Percentiles rank a stretch among this genome's conserved stretches.
phyloP scores from a whole-genome alignment of 1,140 invertebrate genomes.

The Geopemphigus sp. region DNA sequence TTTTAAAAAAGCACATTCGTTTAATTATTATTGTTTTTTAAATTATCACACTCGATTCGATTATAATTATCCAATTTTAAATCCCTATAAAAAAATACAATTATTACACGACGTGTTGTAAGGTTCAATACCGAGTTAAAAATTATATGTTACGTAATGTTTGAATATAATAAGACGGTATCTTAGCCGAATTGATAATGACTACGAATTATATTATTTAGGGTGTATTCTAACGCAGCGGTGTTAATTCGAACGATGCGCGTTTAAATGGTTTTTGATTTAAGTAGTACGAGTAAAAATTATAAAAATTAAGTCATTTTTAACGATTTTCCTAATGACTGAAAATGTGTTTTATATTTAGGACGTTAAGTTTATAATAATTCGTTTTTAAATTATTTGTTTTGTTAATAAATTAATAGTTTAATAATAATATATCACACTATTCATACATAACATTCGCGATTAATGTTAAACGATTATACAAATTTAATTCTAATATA shows the following conservation, averaged over 20 bases:
- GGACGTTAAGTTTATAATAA: constrained; percentile 29
- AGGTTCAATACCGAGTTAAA: not conserved
- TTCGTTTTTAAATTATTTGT: constrained; percentile 21
- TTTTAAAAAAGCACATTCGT: constrained; percentile 37
- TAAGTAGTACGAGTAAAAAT: constrained; percentile 14
- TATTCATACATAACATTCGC: constrained; percentile 45
- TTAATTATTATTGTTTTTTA: constrained; percentile 16
- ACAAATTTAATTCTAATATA: constrained; percentile 46
- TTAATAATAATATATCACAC: constrained; percentile 38
- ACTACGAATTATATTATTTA: constrained; percentile 7
- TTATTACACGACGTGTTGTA: not conserved
- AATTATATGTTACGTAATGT: constrained; percentile 30
- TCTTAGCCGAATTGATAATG: not conserved
- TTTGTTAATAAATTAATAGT: constrained; percentile 50
- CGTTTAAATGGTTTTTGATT: too few relatives aligned
- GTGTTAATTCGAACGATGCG: constrained; percentile 44
- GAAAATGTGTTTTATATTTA: constrained; percentile 35
- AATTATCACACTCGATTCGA: constrained; percentile 22
- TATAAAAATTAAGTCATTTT: constrained; percentile 43
- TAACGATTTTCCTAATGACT: constrained; percentile 38
- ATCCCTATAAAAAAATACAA: constrained; percentile 9
- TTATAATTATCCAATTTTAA: constrained; percentile 28
- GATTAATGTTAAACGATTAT: constrained; percentile 42
- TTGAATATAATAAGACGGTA: constrained; percentile 13
- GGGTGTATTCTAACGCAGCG: not conserved